These are phyloP conservation scores for Centroberyx gerrardi DNA, from an alignment of 2,797 vertebrate species.

Conservation along the genomic window DNA sequence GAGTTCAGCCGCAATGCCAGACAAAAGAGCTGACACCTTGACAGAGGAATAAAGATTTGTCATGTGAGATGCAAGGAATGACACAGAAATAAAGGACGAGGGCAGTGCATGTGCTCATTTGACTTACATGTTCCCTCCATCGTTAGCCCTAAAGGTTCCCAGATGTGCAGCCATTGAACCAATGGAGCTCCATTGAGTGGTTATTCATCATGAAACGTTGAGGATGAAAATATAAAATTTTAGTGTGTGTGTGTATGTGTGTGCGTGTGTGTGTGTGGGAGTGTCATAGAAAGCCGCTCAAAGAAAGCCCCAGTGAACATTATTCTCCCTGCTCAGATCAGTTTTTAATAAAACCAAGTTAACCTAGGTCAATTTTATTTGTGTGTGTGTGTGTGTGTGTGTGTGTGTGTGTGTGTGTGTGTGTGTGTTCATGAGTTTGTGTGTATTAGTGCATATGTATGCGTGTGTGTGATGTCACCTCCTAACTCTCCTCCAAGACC, in stretches of 20 bases:
- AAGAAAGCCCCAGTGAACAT: slow-evolving; percentile 40
- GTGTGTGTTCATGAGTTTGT: slow-evolving; percentile 3
- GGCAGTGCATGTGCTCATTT: slow-evolving; percentile 56
- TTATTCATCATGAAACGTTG: slow-evolving; percentile 70
- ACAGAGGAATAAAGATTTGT: slow-evolving; percentile 70
- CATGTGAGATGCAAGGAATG: slow-evolving; percentile 56
- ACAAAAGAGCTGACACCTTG: slow-evolving; percentile 69
- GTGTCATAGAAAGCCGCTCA: slow-evolving; percentile 48
- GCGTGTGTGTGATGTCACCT: slow-evolving; percentile 53
- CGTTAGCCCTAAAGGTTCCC: slow-evolving; percentile 69
- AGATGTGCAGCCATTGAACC: slow-evolving; percentile 69
- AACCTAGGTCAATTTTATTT: slow-evolving; percentile 34
- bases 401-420: slow-evolving; percentile 21
- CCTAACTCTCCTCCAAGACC: slow-evolving; percentile 21
- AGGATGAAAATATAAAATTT: slow-evolving; percentile 55
- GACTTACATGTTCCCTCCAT: slow-evolving; percentile 56
- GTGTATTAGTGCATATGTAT: slow-evolving; percentile 12
- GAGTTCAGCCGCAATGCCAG: slow-evolving; percentile 64
- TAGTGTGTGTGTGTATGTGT: slow-evolving; percentile 6
- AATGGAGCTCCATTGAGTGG: slow-evolving; percentile 64
- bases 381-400: slow-evolving; percentile 5
- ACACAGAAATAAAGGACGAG: slow-evolving; percentile 44
- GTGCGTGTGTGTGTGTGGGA: slow-evolving; percentile 4
- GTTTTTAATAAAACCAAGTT: slow-evolving; percentile 57
- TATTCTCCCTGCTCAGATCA: slow-evolving; percentile 8